Percentiles rank a stretch among this genome's conserved stretches.
Evolutionary conservation across 2,113 vertebrate species (phyloP).

Genomic region (Seriola rivoliana): DNA sequence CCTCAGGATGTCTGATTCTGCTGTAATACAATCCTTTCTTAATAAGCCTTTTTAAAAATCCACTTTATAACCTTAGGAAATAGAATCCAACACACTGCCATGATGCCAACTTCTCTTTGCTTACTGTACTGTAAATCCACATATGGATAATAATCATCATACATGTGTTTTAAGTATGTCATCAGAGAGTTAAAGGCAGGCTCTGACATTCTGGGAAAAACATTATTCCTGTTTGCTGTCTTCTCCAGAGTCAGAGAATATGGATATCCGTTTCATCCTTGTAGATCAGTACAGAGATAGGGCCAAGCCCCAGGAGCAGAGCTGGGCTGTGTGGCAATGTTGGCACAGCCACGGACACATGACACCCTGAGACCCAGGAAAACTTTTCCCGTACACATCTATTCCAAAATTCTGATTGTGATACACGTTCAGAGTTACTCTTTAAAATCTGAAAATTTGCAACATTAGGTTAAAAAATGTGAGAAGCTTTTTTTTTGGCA

Average conservation of each 20-base stretch:
- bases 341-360: not conserved
- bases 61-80: not conserved
- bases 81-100: not conserved
- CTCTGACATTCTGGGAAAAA: not conserved
- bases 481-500: not conserved
- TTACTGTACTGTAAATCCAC: not conserved
- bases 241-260: not conserved
- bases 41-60: not conserved
- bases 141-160: not conserved
- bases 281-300: slow-evolving; percentile 3
- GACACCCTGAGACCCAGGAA: not conserved
- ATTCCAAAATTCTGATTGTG: not conserved
- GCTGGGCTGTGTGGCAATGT: not conserved
- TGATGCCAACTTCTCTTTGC: not conserved
- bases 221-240: not conserved
- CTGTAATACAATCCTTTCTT: slow-evolving; percentile 17
- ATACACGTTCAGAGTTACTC: not conserved
- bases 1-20: slow-evolving; percentile 4
- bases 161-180: not conserved
- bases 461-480: not conserved
- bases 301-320: not conserved
- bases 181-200: not conserved
- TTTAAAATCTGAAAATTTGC: not conserved
- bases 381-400: not conserved
- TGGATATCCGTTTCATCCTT: not conserved